A percentile compares a stretch with the other conserved stretches of the same genome.
Evolutionary conservation across 2,113 vertebrate genomes (phyloP).

Genomic region (Apaloderma vittatum): DNA sequence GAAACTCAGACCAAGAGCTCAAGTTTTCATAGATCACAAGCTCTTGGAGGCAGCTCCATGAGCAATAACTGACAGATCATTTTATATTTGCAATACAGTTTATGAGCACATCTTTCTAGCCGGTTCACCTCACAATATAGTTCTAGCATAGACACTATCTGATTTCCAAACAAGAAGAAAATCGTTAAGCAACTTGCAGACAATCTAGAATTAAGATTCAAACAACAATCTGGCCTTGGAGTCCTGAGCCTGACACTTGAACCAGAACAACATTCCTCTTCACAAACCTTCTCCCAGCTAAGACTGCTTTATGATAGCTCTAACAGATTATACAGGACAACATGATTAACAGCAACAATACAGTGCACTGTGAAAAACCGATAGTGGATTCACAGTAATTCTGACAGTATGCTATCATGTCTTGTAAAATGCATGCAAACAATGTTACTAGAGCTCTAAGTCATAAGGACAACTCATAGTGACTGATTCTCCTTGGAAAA

Average conservation of each 20-base stretch:
- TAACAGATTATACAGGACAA: neutral
- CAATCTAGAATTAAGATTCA: neutral
- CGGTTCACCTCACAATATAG: neutral
- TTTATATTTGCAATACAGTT: neutral
- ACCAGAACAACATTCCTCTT: neutral
- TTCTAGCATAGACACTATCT: neutral
- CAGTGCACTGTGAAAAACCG: slow-evolving; percentile 38
- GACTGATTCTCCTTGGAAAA: slow-evolving; percentile 56
- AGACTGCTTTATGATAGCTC: neutral
- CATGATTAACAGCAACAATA: neutral
- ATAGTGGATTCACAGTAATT: slow-evolving; percentile 53
- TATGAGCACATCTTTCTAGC: neutral
- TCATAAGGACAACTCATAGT: slow-evolving; percentile 55
- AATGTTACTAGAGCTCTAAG: slow-evolving; percentile 58
- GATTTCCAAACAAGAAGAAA: neutral
- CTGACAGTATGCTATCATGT: slow-evolving; percentile 57
- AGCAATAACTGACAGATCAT: neutral
- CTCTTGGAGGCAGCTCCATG: neutral
- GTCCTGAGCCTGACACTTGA: neutral
- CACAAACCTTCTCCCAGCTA: neutral
- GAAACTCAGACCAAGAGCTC: neutral
- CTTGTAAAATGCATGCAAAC: slow-evolving; percentile 51
- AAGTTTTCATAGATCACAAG: neutral
- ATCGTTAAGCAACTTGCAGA: neutral
- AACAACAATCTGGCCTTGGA: neutral